Base-by-base conservation (phyloP, 2,888 invertebrate genomes). In the Pseudococcus viburni region DNA sequence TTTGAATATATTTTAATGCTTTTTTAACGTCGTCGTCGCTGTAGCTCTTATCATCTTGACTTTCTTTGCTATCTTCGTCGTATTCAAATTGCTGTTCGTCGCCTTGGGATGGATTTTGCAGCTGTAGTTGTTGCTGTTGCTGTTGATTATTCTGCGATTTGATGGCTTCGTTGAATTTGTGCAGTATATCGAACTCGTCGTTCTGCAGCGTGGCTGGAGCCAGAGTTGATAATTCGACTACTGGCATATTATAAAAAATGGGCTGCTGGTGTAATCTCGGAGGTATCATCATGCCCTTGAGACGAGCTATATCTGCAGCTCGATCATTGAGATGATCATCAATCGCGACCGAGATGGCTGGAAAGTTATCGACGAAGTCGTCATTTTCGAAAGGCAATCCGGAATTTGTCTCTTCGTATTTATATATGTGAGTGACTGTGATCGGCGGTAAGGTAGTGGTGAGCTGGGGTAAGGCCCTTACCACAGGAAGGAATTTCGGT, bases 41-140 rank as follows among this genome's bases (percentile, higher is more conserved):
- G 55, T 88, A 90, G 73, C 90, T 90, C 83, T 89, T 89, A 17
- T 91, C 90, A 86, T 90, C 89, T 92, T 93, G 90, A 91, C 91
- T 90, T 91, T 93, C 90, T 83, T 91, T 89, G 89, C 93, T 93
- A 90, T 92, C 92, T n/a, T 92, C 90, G 91, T 86, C 91, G 89
- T 89, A 90, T 91, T 85, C 90, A 84, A 85, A 73, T 88, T 89
- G 59, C 73, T 88, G 88, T 51, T 83, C 46, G 73, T 68, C 59
- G 48, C 84, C 22, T 39, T 33, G 39, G 11, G 17, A 4, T 15
- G 77, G 6, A 17, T 17, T 26, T 6, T 39, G 33, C 3, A 39
- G 77, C 73, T 59, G 64, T 7, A 42, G 42, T 39, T 39, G 39
- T 39, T 39, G 39, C 22, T 64, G 64, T 64, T 64, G 59, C n/a